Evolutionary conservation across 1,140 invertebrate species (phyloP).

Genomic region (Drosophila sechellia): DNA sequence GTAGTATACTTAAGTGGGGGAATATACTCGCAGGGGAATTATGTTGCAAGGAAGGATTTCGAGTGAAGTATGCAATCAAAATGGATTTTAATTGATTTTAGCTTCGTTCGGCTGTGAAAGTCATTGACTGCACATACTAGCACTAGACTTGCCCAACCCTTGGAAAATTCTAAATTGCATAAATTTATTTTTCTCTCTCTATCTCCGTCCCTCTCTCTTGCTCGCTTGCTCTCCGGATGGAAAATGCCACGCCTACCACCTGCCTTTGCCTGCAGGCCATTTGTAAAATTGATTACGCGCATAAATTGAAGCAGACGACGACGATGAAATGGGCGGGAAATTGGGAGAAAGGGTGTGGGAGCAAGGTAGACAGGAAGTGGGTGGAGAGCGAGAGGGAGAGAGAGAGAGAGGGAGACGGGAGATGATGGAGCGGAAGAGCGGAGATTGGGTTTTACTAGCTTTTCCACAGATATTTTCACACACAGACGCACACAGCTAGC

Average conservation of each 20-base stretch:
- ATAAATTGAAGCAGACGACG: constrained; percentile 81
- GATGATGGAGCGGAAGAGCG: constrained; percentile 2
- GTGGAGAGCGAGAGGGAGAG: too few species aligned
- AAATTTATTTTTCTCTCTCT: constrained; percentile 64
- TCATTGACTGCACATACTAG: constrained; percentile 66
- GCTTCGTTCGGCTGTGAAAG: constrained; percentile 55
- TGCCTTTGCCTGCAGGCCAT: constrained; percentile 68
- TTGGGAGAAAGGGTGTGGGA: neutral
- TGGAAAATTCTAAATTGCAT: constrained; percentile 79
- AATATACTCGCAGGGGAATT: constrained; percentile 1
- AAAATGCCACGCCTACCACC: constrained; percentile 66
- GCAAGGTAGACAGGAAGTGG: neutral
- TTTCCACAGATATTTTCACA: constrained; percentile 12
- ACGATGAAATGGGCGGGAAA: constrained; percentile 23
- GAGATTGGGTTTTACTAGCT: constrained; percentile 33
- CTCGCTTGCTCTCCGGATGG: constrained; percentile 9
- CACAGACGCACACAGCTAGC: constrained; percentile 4
- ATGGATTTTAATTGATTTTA: constrained; percentile 79
- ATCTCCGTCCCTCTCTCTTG: neutral
- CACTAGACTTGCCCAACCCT: constrained; percentile 24
- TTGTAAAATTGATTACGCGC: constrained; percentile 83
- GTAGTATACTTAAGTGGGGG: constrained; percentile 37
- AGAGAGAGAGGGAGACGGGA: neutral
- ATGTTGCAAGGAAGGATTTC: constrained; percentile 7
- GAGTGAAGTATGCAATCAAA: constrained; percentile 67